Evolutionary conservation across 2,888 invertebrate species (phyloP).

Genomic region (Tinea semifulvella): DNA sequence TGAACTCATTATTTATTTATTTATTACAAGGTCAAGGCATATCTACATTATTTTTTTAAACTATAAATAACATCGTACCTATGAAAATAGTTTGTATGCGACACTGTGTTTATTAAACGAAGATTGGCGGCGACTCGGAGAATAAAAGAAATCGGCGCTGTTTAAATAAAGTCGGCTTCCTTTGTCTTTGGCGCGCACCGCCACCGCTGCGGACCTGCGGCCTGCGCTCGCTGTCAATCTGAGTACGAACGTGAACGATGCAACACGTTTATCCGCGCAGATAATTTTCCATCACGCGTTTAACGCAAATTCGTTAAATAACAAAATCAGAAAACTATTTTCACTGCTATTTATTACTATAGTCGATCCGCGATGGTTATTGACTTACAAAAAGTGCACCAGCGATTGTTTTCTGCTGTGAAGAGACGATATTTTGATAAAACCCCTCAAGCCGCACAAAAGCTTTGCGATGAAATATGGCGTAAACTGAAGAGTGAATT

Average conservation of each 20-base stretch:
- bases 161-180: conserved; percentile 12
- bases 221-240: conserved; percentile 13
- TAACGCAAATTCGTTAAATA: conserved; percentile 15
- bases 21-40: no score
- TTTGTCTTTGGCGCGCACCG: conserved; percentile 14
- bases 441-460: no score
- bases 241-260: conserved; percentile 15
- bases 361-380: no score
- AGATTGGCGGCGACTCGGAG: conserved; percentile 12
- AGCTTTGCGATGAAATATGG: no score
- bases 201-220: conserved; percentile 14
- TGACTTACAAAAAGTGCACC: no score
- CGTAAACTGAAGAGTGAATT: no score
- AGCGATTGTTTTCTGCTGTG: no score
- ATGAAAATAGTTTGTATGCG: not conserved
- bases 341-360: no score
- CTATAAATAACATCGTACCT: no score
- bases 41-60: no score
- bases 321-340: conserved; percentile 10
- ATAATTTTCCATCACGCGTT: conserved; percentile 15
- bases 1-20: no score
- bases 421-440: no score
- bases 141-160: conserved; percentile 13
- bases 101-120: conserved; percentile 11
- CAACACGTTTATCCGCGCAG: conserved; percentile 16